Evolutionary conservation across 1,140 invertebrate species (phyloP), one percentile per base, ranked within the genome.

Genomic region (Drosophila tristis): DNA sequence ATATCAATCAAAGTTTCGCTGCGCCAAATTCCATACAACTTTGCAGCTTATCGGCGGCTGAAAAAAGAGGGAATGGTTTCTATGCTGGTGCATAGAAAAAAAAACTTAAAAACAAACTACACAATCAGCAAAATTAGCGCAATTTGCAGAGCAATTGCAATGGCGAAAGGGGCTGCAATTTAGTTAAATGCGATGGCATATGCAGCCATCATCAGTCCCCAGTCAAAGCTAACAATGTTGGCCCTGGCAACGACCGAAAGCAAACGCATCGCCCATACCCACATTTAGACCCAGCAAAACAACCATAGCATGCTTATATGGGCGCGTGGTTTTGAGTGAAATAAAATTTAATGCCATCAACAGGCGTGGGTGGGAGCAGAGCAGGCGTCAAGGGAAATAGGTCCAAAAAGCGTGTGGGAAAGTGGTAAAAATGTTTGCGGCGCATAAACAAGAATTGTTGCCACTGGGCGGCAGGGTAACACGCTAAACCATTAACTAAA

Each of bases 401-500:
- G 50, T 15, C 2, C 2, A 5, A 29, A 15, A 54, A 50, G 56
- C 56, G 43, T 48, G 44, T 31, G 44, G 43, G 53, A 55, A 75
- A 74, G 78, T 65, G 81, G 82, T 64, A 57, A 60, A 87, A 78
- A 87, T 87, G 82, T 87, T 89, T 82, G 82, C 84, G 82, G 78
- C 84, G 79, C 84, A 87, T 87, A 87, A 87, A 87, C 78, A 87
- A 89, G 86, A 87, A 87, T 89, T 68, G 73, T 76, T 80, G 61
- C 81, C 78, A 74, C 65, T 59, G 61, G 54, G 64, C 43, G 70
- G 35, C 63, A 48, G 82, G 58, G 62, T 57, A 86, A 86, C 75
- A 87, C 79, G 82, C 82, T 82, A 87, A 87, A 82, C 82, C 82
- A 89, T 87, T 87, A 89, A 87, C 82, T 89, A 89, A 87, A 87